A percentile compares a stretch with the other conserved stretches of the same genome.
Conservation (phyloP, 92 coral and sea anemone species). For the Actinostola sp. region DNA sequence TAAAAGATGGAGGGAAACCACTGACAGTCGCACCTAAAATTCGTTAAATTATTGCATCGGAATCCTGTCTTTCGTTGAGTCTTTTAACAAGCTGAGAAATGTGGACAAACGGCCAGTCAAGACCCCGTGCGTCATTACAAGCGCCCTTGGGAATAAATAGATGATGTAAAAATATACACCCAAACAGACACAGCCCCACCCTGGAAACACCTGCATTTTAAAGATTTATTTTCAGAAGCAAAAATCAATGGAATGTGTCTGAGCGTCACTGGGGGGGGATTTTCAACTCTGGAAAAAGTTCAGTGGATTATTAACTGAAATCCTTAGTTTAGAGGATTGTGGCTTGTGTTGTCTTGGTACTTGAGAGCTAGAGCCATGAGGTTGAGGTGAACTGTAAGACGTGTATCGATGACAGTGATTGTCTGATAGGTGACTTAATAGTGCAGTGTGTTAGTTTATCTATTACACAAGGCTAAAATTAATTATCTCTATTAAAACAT, state of each 20-base stretch:
- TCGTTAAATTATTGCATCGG: too few species aligned
- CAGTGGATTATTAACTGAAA: background rate
- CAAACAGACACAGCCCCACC: background rate
- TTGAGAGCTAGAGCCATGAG: too few species aligned
- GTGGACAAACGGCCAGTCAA: background rate
- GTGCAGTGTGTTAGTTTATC: background rate
- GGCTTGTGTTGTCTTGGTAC: too few species aligned
- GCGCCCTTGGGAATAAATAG: background rate
- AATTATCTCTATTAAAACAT: background rate
- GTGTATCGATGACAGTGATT: constrained; percentile 18
- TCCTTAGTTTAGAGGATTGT: background rate
- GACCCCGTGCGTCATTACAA: background rate
- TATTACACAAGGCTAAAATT: constrained; percentile 8
- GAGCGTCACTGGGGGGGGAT: background rate
- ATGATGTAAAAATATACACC: background rate
- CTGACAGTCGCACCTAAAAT: too few species aligned
- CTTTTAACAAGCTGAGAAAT: too few species aligned
- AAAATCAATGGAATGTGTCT: background rate
- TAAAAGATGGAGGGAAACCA: too few species aligned
- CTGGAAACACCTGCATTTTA: background rate
- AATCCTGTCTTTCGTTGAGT: too few species aligned
- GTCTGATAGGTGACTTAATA: constrained; percentile 22
- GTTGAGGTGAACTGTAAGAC: background rate
- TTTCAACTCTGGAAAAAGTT: background rate
- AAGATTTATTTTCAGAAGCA: background rate